Conservation (phyloP, 2,797 vertebrate genomes). For the Strix occidentalis region DNA sequence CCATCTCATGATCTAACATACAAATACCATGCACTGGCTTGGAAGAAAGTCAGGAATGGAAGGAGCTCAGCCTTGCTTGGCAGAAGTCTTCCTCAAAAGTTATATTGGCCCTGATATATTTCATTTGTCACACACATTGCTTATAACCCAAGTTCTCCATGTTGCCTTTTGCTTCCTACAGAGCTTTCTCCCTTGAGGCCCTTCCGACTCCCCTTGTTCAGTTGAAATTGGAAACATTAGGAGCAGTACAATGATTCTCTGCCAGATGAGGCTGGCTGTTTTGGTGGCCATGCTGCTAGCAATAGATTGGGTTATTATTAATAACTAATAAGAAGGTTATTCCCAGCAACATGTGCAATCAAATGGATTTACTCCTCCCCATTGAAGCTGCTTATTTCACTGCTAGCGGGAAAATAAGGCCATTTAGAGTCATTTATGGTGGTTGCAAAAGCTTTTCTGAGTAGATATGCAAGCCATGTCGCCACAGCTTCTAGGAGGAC, state of each 20-base stretch:
- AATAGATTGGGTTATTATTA: slow-evolving; percentile 2
- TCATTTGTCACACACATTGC: not conserved
- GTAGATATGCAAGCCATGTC: not conserved
- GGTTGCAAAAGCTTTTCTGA: slow-evolving; percentile 25
- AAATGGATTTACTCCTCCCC: slow-evolving; percentile 55
- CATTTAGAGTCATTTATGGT: slow-evolving; percentile 39
- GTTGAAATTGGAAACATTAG: not conserved
- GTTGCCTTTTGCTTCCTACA: not conserved
- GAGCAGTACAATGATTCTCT: not conserved
- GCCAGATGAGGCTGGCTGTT: not conserved
- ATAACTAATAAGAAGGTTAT: slow-evolving; percentile 29
- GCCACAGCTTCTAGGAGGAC: not conserved
- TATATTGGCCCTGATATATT: rapidly evolving
- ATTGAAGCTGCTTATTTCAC: slow-evolving; percentile 29
- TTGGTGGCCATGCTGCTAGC: not conserved
- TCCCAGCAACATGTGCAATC: slow-evolving; percentile 21
- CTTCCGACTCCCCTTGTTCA: not conserved
- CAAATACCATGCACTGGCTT: not conserved
- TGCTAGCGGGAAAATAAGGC: slow-evolving; percentile 39
- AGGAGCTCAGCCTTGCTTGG: not conserved
- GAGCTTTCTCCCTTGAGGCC: not conserved
- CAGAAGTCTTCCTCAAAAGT: not conserved
- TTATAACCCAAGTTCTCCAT: not conserved
- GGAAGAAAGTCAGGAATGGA: not conserved
- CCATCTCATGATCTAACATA: not conserved